phyloP scores from a whole-genome alignment of 2,113 vertebrate genomes.

The Puffinus mauretanicus region DNA sequence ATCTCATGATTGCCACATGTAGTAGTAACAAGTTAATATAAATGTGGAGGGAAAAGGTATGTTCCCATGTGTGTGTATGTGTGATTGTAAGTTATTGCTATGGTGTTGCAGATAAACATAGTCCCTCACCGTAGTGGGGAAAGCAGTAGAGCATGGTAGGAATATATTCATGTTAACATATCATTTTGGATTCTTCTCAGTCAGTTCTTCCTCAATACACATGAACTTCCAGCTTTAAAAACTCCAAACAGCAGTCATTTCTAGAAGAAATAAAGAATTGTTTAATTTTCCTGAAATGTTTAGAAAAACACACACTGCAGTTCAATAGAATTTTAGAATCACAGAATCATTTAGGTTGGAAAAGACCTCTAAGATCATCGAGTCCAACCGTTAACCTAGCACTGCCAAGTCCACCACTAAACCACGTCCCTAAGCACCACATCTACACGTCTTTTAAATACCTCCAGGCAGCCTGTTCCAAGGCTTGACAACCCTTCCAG shows the following conservation, averaged over 20 bases:
- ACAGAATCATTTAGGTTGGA: too few relatives aligned
- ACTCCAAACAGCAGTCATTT: background rate
- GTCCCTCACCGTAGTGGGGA: background rate
- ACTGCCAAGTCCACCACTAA: too few relatives aligned
- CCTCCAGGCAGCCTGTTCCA: too few relatives aligned
- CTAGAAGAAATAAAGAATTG: background rate
- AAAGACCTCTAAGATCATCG: too few relatives aligned
- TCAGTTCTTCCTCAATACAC: background rate
- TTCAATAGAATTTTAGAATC: background rate
- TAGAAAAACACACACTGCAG: background rate
- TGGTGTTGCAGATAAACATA: background rate
- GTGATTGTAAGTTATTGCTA: background rate
- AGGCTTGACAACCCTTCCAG: too few relatives aligned
- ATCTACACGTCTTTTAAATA: too few relatives aligned
- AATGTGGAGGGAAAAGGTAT: background rate
- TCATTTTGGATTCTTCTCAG: background rate
- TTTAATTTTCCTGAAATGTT: background rate
- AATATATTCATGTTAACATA: background rate
- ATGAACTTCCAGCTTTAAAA: background rate
- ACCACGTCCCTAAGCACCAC: too few relatives aligned
- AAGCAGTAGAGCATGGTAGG: background rate
- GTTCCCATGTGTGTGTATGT: background rate
- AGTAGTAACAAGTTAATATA: background rate
- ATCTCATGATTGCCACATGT: background rate
- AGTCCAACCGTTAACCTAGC: too few relatives aligned